Conservation (phyloP, 2,888 invertebrate genomes). For the Isotomurus palustris region DNA sequence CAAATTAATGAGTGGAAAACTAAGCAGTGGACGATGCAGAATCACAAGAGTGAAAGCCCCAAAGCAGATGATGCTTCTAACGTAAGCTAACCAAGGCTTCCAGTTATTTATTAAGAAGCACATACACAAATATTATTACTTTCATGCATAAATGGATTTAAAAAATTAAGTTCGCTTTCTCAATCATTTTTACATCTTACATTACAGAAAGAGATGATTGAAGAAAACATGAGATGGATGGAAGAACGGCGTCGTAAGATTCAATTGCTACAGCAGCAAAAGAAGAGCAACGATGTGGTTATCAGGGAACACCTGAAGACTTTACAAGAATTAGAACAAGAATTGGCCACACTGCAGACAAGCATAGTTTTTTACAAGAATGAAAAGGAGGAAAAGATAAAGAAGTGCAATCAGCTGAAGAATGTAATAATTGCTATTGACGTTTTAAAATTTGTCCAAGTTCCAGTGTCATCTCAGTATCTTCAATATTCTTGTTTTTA, state of each 20-base stretch:
- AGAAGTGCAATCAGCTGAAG: too few relatives aligned
- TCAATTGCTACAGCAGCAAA: neutral
- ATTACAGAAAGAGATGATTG: constrained; percentile 6
- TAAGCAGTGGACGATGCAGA: neutral
- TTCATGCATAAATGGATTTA: too few relatives aligned
- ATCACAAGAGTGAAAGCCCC: neutral
- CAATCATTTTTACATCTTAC: neutral
- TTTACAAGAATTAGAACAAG: neutral
- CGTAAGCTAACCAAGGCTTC: neutral
- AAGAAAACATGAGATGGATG: constrained; percentile 1
- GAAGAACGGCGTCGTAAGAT: neutral
- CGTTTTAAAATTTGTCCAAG: too few relatives aligned
- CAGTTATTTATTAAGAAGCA: too few relatives aligned
- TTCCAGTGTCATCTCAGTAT: too few relatives aligned
- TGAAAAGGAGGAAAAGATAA: neutral
- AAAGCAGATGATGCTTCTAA: constrained; percentile 5
- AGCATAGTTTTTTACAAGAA: neutral
- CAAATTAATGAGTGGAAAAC: constrained; percentile 3
- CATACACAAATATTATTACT: too few relatives aligned
- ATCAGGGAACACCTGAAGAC: neutral
- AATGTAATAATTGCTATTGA: too few relatives aligned
- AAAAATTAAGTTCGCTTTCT: too few relatives aligned
- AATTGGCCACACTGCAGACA: neutral
- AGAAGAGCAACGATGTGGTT: neutral
- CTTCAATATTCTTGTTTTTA: too few relatives aligned